Conservation (phyloP, 2,888 invertebrate genomes). For the Coecobrya sp. region DNA sequence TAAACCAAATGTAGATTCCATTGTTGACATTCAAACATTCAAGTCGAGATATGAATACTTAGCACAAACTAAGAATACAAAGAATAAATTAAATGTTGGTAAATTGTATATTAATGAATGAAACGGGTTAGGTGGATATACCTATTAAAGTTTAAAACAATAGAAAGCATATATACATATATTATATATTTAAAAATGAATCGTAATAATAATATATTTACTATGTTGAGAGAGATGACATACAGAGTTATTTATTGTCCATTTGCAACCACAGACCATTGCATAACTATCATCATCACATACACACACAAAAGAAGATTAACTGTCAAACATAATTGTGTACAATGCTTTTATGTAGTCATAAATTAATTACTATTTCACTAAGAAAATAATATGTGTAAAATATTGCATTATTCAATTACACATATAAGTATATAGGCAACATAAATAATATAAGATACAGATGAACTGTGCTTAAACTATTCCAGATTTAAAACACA, state of each 20-base stretch:
- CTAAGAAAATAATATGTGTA: neutral
- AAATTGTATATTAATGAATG: constrained; percentile 19
- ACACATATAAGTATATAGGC: neutral
- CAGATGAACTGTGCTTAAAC: constrained; percentile 27
- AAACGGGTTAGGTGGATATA: constrained; percentile 34
- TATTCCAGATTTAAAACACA: neutral
- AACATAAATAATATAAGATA: neutral
- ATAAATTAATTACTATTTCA: constrained; percentile 22
- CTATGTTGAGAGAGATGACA: constrained; percentile 17
- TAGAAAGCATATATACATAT: neutral
- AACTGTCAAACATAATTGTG: constrained; percentile 18
- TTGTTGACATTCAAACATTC: constrained; percentile 48
- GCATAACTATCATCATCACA: constrained; percentile 11
- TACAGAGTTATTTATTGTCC: constrained; percentile 48
- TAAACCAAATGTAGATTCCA: constrained; percentile 50
- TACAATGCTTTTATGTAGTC: constrained; percentile 34
- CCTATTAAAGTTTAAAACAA: neutral
- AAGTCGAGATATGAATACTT: constrained; percentile 19
- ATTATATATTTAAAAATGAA: neutral
- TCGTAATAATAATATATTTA: neutral
- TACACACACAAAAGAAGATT: constrained; percentile 18
- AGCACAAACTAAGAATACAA: neutral
- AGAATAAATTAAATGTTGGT: neutral
- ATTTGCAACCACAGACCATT: constrained; percentile 34
- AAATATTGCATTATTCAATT: neutral